Conservation (phyloP, 2,888 invertebrate genomes). For the Aphrophora alni region DNA sequence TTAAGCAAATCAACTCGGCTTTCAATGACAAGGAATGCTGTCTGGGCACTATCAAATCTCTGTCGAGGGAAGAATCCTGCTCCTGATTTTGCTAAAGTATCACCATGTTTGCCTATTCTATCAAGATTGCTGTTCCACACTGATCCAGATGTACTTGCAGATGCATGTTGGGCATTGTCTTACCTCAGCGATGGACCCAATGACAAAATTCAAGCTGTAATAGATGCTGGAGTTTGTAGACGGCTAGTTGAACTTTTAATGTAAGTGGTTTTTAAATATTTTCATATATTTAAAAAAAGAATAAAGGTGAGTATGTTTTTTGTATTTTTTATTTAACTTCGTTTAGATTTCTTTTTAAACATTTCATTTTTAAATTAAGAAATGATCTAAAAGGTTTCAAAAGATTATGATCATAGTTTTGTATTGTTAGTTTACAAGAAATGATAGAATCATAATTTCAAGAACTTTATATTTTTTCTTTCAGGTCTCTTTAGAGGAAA, state of each 20-base stretch:
- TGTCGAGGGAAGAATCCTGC: slow-evolving; percentile 98
- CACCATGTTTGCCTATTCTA: slow-evolving; percentile 83
- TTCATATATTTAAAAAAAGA: too few relatives aligned
- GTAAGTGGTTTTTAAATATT: slow-evolving; percentile 59
- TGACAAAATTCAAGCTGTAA: slow-evolving; percentile 96
- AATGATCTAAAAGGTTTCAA: too few relatives aligned
- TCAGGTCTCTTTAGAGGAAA: too few relatives aligned
- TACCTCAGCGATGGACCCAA: slow-evolving; percentile 96
- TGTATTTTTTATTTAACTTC: too few relatives aligned
- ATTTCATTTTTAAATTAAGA: too few relatives aligned
- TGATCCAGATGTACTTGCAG: slow-evolving; percentile 89
- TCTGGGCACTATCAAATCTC: slow-evolving; percentile 97
- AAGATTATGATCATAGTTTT: too few relatives aligned
- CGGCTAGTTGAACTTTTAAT: slow-evolving; percentile 72
- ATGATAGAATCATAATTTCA: too few relatives aligned
- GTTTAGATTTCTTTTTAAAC: too few relatives aligned
- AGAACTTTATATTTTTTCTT: too few relatives aligned
- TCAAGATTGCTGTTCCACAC: slow-evolving; percentile 85
- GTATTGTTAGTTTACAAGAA: too few relatives aligned
- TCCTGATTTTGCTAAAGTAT: slow-evolving; percentile 85
- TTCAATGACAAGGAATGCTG: slow-evolving; percentile 95
- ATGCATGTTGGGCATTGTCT: slow-evolving; percentile 97
- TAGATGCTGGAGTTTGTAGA: slow-evolving; percentile 93
- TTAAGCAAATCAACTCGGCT: slow-evolving; percentile 80
- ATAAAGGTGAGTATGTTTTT: too few relatives aligned